Evolutionary conservation across 2,797 vertebrate genomes (phyloP).

Genomic region (Sebastes diploproa): DNA sequence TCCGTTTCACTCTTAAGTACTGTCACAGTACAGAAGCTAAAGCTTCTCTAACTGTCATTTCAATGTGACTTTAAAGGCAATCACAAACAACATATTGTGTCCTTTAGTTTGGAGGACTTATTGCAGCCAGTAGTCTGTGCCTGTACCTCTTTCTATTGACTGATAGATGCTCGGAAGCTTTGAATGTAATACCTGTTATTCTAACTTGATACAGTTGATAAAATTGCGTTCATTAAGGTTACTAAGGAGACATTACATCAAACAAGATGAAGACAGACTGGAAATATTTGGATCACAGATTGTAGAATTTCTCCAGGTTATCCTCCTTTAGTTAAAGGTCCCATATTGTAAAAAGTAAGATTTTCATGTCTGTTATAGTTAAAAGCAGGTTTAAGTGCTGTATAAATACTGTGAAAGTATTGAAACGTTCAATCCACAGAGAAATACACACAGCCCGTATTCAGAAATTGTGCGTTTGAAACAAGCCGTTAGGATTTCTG

Average conservation of each 20-base stretch:
- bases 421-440: too few relatives aligned
- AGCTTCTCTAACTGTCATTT: background rate
- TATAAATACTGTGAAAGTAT: too few relatives aligned
- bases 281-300: background rate
- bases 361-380: too few relatives aligned
- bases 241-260: background rate
- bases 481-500: too few relatives aligned
- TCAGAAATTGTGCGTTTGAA: too few relatives aligned
- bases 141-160: background rate
- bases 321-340: background rate
- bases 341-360: too few relatives aligned
- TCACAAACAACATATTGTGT: background rate
- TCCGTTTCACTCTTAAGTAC: background rate
- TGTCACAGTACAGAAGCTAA: background rate
- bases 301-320: background rate
- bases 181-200: background rate
- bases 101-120: background rate
- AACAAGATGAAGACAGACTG: background rate
- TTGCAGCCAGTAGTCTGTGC: background rate
- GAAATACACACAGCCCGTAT: too few relatives aligned
- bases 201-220: background rate
- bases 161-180: background rate
- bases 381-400: too few relatives aligned
- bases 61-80: background rate
- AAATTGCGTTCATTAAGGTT: background rate